These are phyloP conservation scores for Agrotis segetum DNA, from an alignment of 2,888 invertebrate species.

Conservation along the genomic window DNA sequence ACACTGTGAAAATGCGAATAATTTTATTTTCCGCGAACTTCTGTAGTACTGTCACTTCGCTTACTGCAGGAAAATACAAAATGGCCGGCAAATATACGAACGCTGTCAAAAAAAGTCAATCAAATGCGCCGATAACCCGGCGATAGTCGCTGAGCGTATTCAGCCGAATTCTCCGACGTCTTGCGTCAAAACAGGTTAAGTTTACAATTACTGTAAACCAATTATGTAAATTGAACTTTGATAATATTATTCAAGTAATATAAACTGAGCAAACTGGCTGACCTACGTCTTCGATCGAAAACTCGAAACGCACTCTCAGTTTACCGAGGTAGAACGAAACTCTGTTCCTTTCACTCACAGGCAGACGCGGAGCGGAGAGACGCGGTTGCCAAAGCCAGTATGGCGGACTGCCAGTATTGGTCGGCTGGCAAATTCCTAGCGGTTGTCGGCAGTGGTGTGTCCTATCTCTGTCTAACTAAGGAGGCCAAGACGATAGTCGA, in stretches of 20 bases:
- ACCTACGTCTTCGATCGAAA: constrained; percentile 68
- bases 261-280: constrained; percentile 43
- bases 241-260: constrained; percentile 64
- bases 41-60: constrained; percentile 71
- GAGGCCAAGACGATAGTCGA: constrained; percentile 25
- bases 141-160: constrained; percentile 35
- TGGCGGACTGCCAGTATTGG: constrained; percentile 84
- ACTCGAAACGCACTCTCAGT: constrained; percentile 64
- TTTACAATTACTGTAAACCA: constrained; percentile 69
- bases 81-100: constrained; percentile 84
- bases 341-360: constrained; percentile 82
- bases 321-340: constrained; percentile 70
- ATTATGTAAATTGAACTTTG: constrained; percentile 73
- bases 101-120: constrained; percentile 63
- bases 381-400: constrained; percentile 80
- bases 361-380: constrained; percentile 68
- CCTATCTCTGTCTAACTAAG: constrained; percentile 74
- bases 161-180: constrained; percentile 43
- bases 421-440: constrained; percentile 82
- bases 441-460: constrained; percentile 68
- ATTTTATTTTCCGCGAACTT: constrained; percentile 79
- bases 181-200: constrained; percentile 51
- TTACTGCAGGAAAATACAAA: constrained; percentile 82
- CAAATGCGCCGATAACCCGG: constrained; percentile 41
- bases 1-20: constrained; percentile 69